Evolutionary conservation across 2,888 invertebrate species (phyloP), one percentile per base, ranked within the genome.

Genomic region (Chelonus formosanus): DNA sequence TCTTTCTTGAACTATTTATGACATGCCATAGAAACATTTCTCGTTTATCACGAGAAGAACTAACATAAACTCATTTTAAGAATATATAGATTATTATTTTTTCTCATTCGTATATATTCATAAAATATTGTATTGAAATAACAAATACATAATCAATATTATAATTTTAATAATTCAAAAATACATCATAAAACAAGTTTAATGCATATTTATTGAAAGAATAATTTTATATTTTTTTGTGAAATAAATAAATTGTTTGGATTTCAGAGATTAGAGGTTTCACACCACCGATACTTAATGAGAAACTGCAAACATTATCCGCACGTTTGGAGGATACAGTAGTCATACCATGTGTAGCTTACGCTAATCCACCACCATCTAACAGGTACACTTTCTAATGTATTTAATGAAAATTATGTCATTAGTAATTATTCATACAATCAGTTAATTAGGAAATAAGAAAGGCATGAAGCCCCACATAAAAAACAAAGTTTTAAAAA

Each of bases 331-430:
- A 88, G 63, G 87, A 87, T 73, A 85, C 85, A 35, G 84, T 88
- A 45, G 88, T 89, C 48, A 84, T 90, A 61, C 87, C 89, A 4
- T 90, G 90, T 81, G 88, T 89, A 45, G 89, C 89, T 32, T 88
- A 87, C 76, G 89, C 88, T 10, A 88, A 87, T 80, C 90, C 90
- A 6, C 85, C 87, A 20, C 88, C 89, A 7, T 82, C 82, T 63
- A 85, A 88, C 84, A 86, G 88, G 89, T 89, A 84, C 20, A 1
- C 1, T 20, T 20, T 20, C 20, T 20, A 20, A 20, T 20, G 20
- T 20, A 20, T 20, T 20, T 20, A 1, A 20, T 20, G 20, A 20
- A 20, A 20, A 20, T 20, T 20, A 20, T 20, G 20, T 20, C 20
- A 20, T 20, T 20, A 20, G 20, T 20, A 20, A 20, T 20, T 20